Evolutionary conservation across 2,797 vertebrate species (phyloP), one percentile per base, ranked within the genome.

Genomic region (Lerista edwardsae): DNA sequence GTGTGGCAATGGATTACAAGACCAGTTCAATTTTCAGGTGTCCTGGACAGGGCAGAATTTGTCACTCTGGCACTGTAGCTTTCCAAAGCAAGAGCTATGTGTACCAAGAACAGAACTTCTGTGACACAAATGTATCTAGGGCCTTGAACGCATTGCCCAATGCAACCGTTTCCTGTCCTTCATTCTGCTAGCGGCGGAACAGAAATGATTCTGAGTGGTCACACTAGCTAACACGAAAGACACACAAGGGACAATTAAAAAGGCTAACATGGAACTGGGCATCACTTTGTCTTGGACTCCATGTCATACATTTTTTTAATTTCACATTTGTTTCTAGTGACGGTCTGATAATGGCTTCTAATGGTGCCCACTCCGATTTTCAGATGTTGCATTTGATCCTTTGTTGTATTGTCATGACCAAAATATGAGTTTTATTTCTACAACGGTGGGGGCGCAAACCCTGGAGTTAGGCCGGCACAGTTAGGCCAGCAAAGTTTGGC

Each of bases 41-140:
- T 89, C 87, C 93, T 87, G 55, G 89, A 84, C 84, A 85, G 91
- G 94, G 94, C 90, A 79, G 87, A 91, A 84, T 94, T 94, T 95
- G 91, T 93, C 93, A 93, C 87, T 87, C 79, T 81, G 27, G 19
- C 86, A 72, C 83, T 5, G 0, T 73, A 31, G 91, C 86, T 90
- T 94, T 88, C 72, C 68, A 86, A 79, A 89, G 81, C 67, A 89
- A 82, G 68, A 17, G 85, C 83, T 86, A 84, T 55, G 84, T 91
- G 71, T 81, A 31, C 72, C 67, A 61, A 82, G 76, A 84, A 61
- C 4, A 12, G 51, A 57, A 29, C 75, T 41, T 41, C 0, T 1
- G 59, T 75, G 74, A 62, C 88, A 90, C 93, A 95, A 93, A 65
- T 86, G 90, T 75, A 8, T 89, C 82, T 69, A 41, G n/a, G n/a